Evolutionary conservation across 2,888 invertebrate species (phyloP), one percentile per base, ranked within the genome.

Genomic region (Patella depressa): DNA sequence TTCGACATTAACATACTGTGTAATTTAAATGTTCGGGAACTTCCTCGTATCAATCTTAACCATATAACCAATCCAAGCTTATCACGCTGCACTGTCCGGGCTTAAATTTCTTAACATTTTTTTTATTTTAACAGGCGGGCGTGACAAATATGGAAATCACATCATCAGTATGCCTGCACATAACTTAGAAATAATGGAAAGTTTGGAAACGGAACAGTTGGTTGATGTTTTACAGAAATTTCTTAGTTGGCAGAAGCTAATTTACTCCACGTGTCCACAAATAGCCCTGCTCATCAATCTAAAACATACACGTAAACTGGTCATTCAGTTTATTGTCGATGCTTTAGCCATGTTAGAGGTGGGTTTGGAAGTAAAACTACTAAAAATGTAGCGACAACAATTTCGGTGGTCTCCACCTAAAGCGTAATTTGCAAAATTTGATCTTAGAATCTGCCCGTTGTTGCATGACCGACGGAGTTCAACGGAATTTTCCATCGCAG

Each of bases 121-220:
- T 45, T 9, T 45, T 45, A 1, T 45, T 45, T 45, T 24, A 24
- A 19, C 1, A 65, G 65, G 65, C 24, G 65, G 19, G 14, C 19
- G 65, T 24, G 65, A 65, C 14, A 65, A 65, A 65, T 65, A 65
- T 65, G 65, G 65, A 65, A 24, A 65, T 24, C 65, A 65, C 65
- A 65, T 65, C 65, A 65, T 65, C 9, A 65, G 19, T 11, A 12
- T 65, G 24, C 65, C 65, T 19, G 65, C 14, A 3, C 65, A 65
- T 65, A 19, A 65, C 24, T 24, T 65, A 14, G 65, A 24, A 12
- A 24, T 24, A 19, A 65, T 65, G 65, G 65, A 65, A 65, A 65
- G 19, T 11, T 24, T 65, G 65, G 65, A 65, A 24, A 24, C 24
- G 3, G 24, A 24, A 19, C 24, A 65, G 19, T 65, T 65, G 11